A percentile compares a stretch with the other conserved stretches of the same genome.
Evolutionary conservation across 2,797 vertebrate species (phyloP).

Genomic region (Spinus olivaceus): DNA sequence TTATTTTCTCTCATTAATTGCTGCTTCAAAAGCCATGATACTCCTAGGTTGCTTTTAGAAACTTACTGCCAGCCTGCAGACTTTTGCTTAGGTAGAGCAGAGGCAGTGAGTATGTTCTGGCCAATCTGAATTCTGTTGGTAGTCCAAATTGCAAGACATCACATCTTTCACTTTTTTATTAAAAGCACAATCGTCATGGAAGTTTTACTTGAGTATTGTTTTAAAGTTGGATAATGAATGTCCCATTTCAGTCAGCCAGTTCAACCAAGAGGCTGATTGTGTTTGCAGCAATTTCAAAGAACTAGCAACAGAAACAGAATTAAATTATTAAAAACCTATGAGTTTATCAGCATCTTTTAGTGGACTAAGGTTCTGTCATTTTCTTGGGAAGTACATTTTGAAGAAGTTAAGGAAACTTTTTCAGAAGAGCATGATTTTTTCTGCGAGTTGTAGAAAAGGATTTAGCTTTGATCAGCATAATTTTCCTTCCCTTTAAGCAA

Average conservation of each 20-base stretch:
- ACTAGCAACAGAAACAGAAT: neutral
- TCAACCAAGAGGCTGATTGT: neutral
- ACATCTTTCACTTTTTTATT: neutral
- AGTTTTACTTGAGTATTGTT: neutral
- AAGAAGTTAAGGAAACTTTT: neutral
- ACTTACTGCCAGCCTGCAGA: neutral
- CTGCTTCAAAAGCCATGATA: neutral
- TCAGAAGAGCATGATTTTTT: neutral
- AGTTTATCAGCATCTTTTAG: neutral
- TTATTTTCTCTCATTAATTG: neutral
- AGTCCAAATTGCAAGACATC: neutral
- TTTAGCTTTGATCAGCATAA: neutral
- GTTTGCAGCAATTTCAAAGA: neutral
- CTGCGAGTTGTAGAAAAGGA: neutral
- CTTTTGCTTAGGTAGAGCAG: neutral
- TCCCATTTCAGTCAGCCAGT: neutral
- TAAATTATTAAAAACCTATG: neutral
- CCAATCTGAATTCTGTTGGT: neutral
- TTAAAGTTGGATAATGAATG: neutral
- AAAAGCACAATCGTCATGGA: neutral
- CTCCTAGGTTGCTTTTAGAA: neutral
- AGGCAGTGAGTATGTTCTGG: neutral
- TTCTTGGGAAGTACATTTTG: neutral
- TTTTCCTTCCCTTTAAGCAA: neutral
- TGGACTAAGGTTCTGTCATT: neutral